phyloP scores from a whole-genome alignment of 2,113 vertebrate genomes.

The Prunella fulvescens region DNA sequence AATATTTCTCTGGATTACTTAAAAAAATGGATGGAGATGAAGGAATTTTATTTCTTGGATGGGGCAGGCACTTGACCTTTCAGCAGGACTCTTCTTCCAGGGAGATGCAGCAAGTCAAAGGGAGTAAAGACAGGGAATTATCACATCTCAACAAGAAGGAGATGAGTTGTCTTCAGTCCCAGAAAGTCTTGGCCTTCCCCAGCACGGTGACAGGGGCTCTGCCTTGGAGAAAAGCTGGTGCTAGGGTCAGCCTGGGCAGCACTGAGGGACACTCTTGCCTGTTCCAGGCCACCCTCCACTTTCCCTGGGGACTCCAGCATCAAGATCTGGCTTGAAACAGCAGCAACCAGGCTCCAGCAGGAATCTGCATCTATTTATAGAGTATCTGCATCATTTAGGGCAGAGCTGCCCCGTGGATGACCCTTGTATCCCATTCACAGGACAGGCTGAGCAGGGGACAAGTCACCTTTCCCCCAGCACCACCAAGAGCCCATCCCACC shows the following conservation, averaged over 20 bases:
- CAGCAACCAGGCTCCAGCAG: not conserved
- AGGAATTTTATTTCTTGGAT: not conserved
- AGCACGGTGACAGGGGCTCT: not conserved
- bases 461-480: not conserved
- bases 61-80: not conserved
- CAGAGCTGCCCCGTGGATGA: not conserved
- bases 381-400: not conserved
- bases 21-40: not conserved
- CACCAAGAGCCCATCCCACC: not conserved
- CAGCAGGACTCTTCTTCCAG: not conserved
- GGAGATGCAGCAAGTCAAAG: not conserved
- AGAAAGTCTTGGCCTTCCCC: not conserved
- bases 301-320: not conserved
- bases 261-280: rapidly evolving
- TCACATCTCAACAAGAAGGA: not conserved
- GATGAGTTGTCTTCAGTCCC: not conserved
- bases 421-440: not conserved
- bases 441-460: not conserved
- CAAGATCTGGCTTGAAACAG: not conserved
- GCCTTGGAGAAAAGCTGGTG: not conserved
- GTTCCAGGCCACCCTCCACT: not conserved
- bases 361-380: not conserved
- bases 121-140: not conserved
- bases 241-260: not conserved
- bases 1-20: not conserved